These are phyloP conservation scores for Apodemia mormo DNA, from an alignment of 2,888 invertebrate genomes.

Conservation along the genomic window DNA sequence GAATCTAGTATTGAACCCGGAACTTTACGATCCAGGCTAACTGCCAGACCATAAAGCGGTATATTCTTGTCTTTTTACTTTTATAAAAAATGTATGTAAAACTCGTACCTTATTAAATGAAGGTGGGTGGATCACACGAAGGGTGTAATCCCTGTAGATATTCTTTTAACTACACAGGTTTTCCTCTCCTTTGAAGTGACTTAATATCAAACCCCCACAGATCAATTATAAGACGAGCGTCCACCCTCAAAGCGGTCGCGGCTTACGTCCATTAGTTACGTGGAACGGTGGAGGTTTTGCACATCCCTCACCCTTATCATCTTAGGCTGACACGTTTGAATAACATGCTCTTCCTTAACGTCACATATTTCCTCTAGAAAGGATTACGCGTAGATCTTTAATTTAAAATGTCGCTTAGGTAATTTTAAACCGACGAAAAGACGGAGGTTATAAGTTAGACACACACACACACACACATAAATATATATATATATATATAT, in stretches of 20 bases:
- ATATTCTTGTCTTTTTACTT: neutral
- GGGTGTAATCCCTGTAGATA: neutral
- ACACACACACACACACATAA: too few relatives aligned
- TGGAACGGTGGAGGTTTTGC: neutral
- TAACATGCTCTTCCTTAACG: conserved; percentile 1
- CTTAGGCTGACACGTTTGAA: neutral
- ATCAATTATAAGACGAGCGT: conserved; percentile 5
- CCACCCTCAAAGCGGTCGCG: conserved; percentile 1
- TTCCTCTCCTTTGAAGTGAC: neutral
- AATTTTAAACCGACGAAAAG: too few relatives aligned
- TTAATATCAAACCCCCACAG: conserved; percentile 4
- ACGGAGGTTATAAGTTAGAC: too few relatives aligned
- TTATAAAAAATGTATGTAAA: neutral
- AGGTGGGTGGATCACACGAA: neutral
- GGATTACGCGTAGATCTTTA: too few relatives aligned
- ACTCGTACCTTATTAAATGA: neutral
- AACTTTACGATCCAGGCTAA: too few relatives aligned
- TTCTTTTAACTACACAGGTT: conserved; percentile 3
- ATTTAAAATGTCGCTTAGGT: too few relatives aligned
- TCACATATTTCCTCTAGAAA: too few relatives aligned
- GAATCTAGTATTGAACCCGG: too few relatives aligned
- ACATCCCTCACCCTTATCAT: conserved; percentile 2
- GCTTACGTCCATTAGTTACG: conserved; percentile 19
- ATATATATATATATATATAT: too few relatives aligned
- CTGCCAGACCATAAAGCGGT: too few relatives aligned